Percentiles rank a stretch among this genome's conserved stretches.
phyloP scores from a whole-genome alignment of 2,113 vertebrate genomes.

The Xyliphius kryptos region DNA sequence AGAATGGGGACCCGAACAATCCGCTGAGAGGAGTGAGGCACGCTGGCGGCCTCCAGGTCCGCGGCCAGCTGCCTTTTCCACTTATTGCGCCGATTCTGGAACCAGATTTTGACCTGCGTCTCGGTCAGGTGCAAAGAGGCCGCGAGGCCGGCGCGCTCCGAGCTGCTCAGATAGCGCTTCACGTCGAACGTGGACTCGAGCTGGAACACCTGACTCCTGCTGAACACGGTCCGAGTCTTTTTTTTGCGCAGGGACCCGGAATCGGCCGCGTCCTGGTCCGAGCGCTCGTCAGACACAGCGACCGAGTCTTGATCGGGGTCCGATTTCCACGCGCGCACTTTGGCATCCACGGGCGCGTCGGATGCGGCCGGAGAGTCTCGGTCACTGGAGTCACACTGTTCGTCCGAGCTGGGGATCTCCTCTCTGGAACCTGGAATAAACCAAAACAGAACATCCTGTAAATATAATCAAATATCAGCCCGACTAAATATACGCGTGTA shows the following conservation, averaged over 20 bases:
- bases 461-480: too few relatives aligned
- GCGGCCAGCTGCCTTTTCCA: constrained; percentile 88
- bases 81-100: constrained; percentile 83
- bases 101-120: constrained; percentile 90
- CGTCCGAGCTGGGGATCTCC: constrained; percentile 39
- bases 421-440: constrained; percentile 52
- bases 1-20: constrained; percentile 86
- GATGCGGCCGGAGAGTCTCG: constrained; percentile 72
- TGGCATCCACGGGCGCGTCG: constrained; percentile 63
- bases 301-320: neutral
- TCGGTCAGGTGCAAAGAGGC: constrained; percentile 79
- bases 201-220: constrained; percentile 81
- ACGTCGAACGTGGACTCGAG: too few relatives aligned
- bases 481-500: too few relatives aligned
- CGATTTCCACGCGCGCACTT: constrained; percentile 47
- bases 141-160: too few relatives aligned
- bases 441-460: neutral
- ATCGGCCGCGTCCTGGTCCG: too few relatives aligned
- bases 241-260: constrained; percentile 65
- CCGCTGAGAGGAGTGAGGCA: constrained; percentile 74
- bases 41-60: constrained; percentile 76
- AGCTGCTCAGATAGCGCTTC: too few relatives aligned
- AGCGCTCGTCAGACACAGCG: constrained; percentile 26
- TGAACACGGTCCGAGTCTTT: constrained; percentile 85
- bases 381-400: constrained; percentile 65